A percentile compares a stretch with the other conserved stretches of the same genome.
These are phyloP conservation scores for Polypterus bichir DNA, from an alignment of 2,113 vertebrate species.

Conservation along the genomic window DNA sequence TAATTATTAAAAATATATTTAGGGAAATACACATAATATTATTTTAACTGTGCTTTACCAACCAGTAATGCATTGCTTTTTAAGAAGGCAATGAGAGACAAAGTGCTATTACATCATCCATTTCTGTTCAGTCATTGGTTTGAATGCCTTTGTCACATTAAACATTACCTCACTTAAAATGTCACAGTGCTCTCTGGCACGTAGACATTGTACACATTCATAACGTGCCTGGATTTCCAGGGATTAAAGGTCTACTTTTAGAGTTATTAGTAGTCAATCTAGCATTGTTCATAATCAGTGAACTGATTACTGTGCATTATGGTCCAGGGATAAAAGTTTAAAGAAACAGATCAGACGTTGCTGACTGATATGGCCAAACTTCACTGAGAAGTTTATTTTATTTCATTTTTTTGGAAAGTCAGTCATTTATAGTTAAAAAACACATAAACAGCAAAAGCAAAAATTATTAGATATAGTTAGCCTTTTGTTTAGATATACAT, in stretches of 20 bases:
- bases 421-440: neutral
- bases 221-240: constrained; percentile 27
- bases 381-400: neutral
- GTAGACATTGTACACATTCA: constrained; percentile 28
- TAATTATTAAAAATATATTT: too few relatives aligned
- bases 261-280: constrained; percentile 33
- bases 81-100: constrained; percentile 5
- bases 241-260: constrained; percentile 37
- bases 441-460: neutral
- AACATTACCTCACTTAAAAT: constrained; percentile 26
- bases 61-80: neutral
- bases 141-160: constrained; percentile 11
- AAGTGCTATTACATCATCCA: constrained; percentile 29
- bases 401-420: neutral
- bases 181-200: constrained; percentile 23
- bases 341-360: neutral
- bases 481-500: neutral
- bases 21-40: too few relatives aligned
- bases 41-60: too few relatives aligned
- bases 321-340: constrained; percentile 9
- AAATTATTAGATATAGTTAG: neutral
- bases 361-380: too few relatives aligned
- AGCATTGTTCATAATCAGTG: constrained; percentile 30
- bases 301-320: constrained; percentile 16
- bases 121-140: constrained; percentile 22